Evolutionary conservation across 1,140 invertebrate genomes (phyloP).

Genomic region (Eueides isabella): DNA sequence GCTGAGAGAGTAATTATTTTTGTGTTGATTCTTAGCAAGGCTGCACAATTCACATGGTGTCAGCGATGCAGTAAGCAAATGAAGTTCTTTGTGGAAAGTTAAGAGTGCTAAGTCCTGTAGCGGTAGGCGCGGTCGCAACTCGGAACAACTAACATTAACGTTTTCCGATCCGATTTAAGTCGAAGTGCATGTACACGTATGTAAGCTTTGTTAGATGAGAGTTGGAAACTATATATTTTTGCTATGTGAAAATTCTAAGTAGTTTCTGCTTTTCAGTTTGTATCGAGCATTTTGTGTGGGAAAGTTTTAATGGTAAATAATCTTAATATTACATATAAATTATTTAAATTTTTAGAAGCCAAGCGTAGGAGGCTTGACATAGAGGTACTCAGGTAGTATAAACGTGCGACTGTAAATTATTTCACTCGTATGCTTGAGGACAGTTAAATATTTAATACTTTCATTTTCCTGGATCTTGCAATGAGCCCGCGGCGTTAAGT

Average conservation of each 20-base stretch:
- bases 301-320: not conserved
- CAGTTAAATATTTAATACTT: no score
- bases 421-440: no score
- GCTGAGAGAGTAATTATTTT: no score
- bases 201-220: conserved; percentile 24
- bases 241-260: not conserved
- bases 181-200: conserved; percentile 17
- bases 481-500: no score
- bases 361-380: no score
- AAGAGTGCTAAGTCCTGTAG: conserved; percentile 45
- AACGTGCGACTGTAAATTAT: no score
- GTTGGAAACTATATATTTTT: conserved; percentile 1
- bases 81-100: conserved; percentile 41
- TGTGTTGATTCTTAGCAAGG: not conserved
- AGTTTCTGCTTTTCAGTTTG: not conserved
- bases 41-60: not conserved
- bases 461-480: no score
- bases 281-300: not conserved
- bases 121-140: conserved; percentile 44
- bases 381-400: no score
- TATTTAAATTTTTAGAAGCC: no score
- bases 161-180: conserved; percentile 31
- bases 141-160: conserved; percentile 43
- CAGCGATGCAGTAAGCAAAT: conserved; percentile 33
- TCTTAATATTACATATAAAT: no score